A percentile compares a stretch with the other conserved stretches of the same genome.
Evolutionary conservation across 2,797 vertebrate species (phyloP).

Genomic region (Eurystomus glaucurus): DNA sequence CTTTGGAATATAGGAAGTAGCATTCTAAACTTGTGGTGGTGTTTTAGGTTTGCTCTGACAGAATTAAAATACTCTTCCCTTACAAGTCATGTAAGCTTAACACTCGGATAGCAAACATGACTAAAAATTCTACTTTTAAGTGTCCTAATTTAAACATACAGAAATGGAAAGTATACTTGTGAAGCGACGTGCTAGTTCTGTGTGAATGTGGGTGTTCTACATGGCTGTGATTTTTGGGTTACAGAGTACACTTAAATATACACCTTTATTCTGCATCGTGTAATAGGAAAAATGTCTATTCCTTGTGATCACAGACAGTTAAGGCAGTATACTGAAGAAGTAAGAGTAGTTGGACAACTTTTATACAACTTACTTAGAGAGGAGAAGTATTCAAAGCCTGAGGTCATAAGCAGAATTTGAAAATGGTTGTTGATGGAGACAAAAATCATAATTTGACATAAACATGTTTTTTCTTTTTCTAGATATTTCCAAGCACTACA

Average conservation of each 20-base stretch:
- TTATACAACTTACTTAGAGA: not conserved
- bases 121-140: not conserved
- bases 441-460: not conserved
- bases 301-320: not conserved
- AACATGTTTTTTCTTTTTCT: constrained; percentile 24
- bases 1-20: not conserved
- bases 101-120: not conserved
- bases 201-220: not conserved
- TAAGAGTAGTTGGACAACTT: not conserved
- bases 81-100: not conserved
- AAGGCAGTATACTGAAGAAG: not conserved
- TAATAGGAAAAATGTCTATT: not conserved
- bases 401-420: not conserved
- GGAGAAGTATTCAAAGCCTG: not conserved
- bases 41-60: not conserved
- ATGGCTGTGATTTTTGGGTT: not conserved
- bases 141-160: not conserved
- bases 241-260: not conserved
- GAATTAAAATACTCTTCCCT: not conserved
- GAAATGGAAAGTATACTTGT: not conserved
- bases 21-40: not conserved
- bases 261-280: not conserved
- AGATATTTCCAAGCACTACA: constrained; percentile 97
- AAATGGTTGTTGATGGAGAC: not conserved
- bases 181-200: not conserved